phyloP scores from a whole-genome alignment of 2,113 vertebrate species.

The Clupea harengus region DNA sequence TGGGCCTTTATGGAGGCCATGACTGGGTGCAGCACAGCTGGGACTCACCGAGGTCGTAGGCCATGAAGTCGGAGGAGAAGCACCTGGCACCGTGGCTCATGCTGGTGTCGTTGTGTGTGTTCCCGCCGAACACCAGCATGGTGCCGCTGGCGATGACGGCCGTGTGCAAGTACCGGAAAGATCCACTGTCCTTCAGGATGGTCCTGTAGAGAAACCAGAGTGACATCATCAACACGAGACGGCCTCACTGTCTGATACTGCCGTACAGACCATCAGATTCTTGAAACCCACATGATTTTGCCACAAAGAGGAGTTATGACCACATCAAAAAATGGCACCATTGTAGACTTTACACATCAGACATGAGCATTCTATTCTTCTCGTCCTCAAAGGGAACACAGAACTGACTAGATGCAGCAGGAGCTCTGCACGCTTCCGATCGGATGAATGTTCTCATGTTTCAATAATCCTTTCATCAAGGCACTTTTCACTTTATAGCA shows the following conservation, averaged over 20 bases:
- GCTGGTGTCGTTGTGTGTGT: constrained; percentile 98
- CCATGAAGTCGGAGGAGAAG: constrained; percentile 96
- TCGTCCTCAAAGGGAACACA: not conserved
- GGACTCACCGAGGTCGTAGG: constrained; percentile 88
- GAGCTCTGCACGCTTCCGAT: too few relatives aligned
- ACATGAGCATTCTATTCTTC: not conserved
- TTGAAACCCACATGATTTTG: not conserved
- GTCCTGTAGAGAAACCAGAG: constrained; percentile 71
- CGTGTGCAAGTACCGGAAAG: constrained; percentile 93
- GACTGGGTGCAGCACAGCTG: too few relatives aligned
- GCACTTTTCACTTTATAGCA: too few relatives aligned
- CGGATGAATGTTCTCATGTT: too few relatives aligned
- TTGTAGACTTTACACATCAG: not conserved
- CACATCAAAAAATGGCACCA: not conserved
- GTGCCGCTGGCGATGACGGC: constrained; percentile 86
- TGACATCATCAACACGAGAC: not conserved
- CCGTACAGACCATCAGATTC: not conserved
- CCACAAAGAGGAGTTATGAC: not conserved
- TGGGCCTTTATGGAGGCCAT: not conserved
- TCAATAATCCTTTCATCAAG: too few relatives aligned
- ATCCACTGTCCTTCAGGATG: constrained; percentile 88
- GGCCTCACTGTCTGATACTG: not conserved
- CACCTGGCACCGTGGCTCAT: constrained; percentile 97
- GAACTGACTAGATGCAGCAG: not conserved
- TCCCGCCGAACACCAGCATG: constrained; percentile 96